Evolutionary conservation across 2,888 invertebrate genomes (phyloP), one percentile per base, ranked within the genome.

Genomic region (Thera britannica): DNA sequence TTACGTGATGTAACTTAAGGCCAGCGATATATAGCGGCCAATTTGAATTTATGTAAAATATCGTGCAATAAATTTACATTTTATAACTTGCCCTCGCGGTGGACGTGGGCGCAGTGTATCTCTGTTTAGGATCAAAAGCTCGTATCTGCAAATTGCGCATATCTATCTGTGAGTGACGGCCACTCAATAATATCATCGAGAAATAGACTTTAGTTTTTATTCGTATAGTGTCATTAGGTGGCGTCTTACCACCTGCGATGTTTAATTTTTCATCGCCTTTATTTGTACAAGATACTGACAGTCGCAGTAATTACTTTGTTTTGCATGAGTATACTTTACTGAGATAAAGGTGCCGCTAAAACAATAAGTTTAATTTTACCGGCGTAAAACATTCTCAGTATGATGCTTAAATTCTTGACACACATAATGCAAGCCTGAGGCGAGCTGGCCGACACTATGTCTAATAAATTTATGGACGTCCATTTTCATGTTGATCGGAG

Each of bases 381-480:
- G 74, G 84, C 81, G 82, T 87, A 87, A 85, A 88, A 83, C 84
- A 87, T 87, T 88, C 85, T 84, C 82, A 81, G 85, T 90, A 90
- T 86, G 87, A 92, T 91, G 90, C 86, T 90, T 92, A 89, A 62
- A 93, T 92, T 92, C 92, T 89, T 92, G 92, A 93, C 93, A 93
- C 92, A 90, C 91, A 88, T 92, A 93, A 93, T 93, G 88, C 90
- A 83, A 82, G 91, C 93, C 92, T 70, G 83, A 74, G 92, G 93
- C 92, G 76, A 83, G 75, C 76, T 78, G 83, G 84, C 93, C 92
- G 92, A 93, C 93, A 92, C 92, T 92, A 90, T 91, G 93, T 93
- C 93, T 93, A 93, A 93, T 93, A 93, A 93, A 93, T 93, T 93
- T 93, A 93, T 92, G 91, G 86, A 83, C 90, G 85, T 90, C 87